Evolutionary conservation across 1,140 invertebrate species (phyloP), one percentile per base, ranked within the genome.

Genomic region (Nomia melanderi): DNA sequence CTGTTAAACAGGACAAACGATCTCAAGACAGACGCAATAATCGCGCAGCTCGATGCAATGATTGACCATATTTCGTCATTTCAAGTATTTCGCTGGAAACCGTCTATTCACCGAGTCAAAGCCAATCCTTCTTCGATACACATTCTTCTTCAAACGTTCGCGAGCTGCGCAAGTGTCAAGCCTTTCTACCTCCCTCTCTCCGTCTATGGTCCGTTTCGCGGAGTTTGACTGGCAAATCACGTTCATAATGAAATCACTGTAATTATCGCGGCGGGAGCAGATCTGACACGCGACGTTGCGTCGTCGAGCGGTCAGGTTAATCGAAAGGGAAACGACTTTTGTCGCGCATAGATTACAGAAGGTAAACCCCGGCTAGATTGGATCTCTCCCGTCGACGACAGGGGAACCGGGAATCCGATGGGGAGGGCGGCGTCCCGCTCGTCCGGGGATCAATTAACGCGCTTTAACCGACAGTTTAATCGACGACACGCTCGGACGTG

Each of bases 371-470:
- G 53, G 63, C 25, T 36, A 76, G 77, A 79, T 79, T 63, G 71
- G 60, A 83, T 83, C 76, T 82, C n/a, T n/a, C n/a, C n/a, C 23
- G 56, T 62, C 66, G 78, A 54, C 54, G 53, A 63, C 62, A 73
- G 75, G 64, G 71, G 79, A 71, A 75, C 50, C 41, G 78, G 78
- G 79, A 79, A 82, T 77, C 53, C 75, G 67, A 39, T 47, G 41
- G 79, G 60, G 77, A 80, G 63, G 70, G 57, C 59, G 66, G 50
- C 72, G 75, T 73, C 77, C 56, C 79, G 69, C 84, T 86, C 84
- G 78, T 63, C 69, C 77, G 69, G 72, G 74, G 84, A 87, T 88
- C 86, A 85, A 87, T 87, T 87, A 88, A 86, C 84, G 82, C 84
- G 80, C 77, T 81, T 82, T 85, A 86, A 87, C 78, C 78, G 81